phyloP scores from a whole-genome alignment of 2,113 vertebrate genomes.

The Leptocoma aspasia region DNA sequence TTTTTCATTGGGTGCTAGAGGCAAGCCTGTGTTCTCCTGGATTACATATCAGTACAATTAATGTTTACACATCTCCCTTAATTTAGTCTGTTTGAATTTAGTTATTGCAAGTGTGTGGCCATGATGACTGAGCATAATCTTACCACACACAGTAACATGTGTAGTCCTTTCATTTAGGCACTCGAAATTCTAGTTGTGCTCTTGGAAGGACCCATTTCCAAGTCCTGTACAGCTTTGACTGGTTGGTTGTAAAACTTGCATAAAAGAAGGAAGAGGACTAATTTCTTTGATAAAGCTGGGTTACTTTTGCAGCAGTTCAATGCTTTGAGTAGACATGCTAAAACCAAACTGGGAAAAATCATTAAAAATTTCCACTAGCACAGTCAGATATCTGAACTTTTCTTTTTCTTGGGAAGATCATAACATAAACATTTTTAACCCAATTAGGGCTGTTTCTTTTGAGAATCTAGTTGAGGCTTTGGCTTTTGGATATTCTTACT shows the following conservation, averaged over 20 bases:
- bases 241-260: background rate
- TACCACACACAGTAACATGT: rapidly evolving
- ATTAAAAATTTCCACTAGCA: background rate
- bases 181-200: background rate
- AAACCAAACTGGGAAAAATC: background rate
- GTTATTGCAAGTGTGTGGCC: background rate
- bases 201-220: background rate
- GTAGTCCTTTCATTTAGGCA: background rate
- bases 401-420: background rate
- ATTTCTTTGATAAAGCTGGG: background rate
- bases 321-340: background rate
- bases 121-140: background rate
- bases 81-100: background rate
- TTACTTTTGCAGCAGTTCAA: background rate
- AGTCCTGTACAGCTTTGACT: background rate
- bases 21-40: background rate
- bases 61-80: background rate
- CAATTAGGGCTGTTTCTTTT: background rate
- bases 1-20: background rate
- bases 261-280: background rate
- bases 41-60: background rate
- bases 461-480: background rate
- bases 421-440: background rate
- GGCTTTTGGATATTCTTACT: background rate
- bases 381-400: background rate